Base-by-base conservation (phyloP, 2,797 vertebrate genomes). In the Lagorchestes hirsutus region DNA sequence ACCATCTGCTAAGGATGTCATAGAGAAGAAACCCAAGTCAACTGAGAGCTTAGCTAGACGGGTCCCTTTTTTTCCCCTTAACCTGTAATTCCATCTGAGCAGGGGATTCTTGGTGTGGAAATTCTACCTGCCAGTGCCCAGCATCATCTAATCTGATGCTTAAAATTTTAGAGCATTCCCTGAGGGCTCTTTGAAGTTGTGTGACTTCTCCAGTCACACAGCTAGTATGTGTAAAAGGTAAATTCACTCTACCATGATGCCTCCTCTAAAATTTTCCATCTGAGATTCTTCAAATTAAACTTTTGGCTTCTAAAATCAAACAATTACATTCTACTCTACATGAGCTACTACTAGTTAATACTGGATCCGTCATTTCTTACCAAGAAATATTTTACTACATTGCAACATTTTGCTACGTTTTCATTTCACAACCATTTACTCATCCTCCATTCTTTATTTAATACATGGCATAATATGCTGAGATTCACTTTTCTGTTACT, bases 381-480 rank as follows among this genome's bases (percentile, higher is more conserved):
- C 1, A 0, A 56, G 16, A 91, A 58, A 91, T 6, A 16, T 40
- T 58, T 93, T 8, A 40, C 74, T 52, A 34, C 58, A 87, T 92
- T n/a, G 52, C 55, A 31, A 74, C 52, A 52, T 52, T 52, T 52
- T 52, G 52, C 52, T 52, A 24, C 40, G 46, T 87, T 87, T 87
- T 87, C 74, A 46, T 93, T 93, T 91, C 87, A 91, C 40, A 1
- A 18, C 10, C 92, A 28, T 57, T 74, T 93, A 90, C 54, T 29
- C 55, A 91, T 52, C 67, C 28, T 34, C 4, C 82, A 9, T 94
- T 93, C 93, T 96, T 93, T 12, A 92, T n/a, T 31, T 58, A 95
- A 91, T 12, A 62, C 0, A 40, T 50, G 50, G 54, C 12, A 92
- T 93, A 74, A 94, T 50, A 24, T 31, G 8, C 95, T 91, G 54